Conservation (phyloP, 2,797 vertebrate genomes). For the Chaunax sp. region DNA sequence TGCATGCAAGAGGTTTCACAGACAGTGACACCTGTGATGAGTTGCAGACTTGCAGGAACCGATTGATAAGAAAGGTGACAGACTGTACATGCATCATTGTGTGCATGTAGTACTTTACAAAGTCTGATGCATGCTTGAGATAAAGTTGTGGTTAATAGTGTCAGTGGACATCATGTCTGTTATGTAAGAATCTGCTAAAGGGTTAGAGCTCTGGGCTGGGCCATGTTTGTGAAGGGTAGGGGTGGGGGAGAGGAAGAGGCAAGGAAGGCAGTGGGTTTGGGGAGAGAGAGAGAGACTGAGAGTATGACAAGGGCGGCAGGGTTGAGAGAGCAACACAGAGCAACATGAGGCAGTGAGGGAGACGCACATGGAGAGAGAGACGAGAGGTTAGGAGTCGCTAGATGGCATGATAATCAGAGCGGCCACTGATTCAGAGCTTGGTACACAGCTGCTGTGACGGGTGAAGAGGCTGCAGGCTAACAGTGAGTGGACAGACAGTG, state of each 20-base stretch:
- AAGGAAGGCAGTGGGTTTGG: slow-evolving; percentile 25
- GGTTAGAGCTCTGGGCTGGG: slow-evolving; percentile 70
- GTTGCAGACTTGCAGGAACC: slow-evolving; percentile 6
- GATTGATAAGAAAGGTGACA: slow-evolving; percentile 4
- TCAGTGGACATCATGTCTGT: slow-evolving; percentile 57
- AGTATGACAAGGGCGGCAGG: slow-evolving; percentile 24
- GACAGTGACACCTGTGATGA: slow-evolving; percentile 6
- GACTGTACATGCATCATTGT: not conserved
- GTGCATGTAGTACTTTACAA: not conserved
- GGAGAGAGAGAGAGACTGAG: slow-evolving; percentile 21
- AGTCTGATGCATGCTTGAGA: slow-evolving; percentile 15
- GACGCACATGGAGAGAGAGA: slow-evolving; percentile 30
- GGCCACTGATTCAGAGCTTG: slow-evolving; percentile 56
- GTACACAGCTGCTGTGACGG: slow-evolving; percentile 67
- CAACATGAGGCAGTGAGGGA: slow-evolving; percentile 38
- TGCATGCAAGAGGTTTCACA: slow-evolving; percentile 9
- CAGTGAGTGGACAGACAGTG: slow-evolving; percentile 42
- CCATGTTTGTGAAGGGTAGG: slow-evolving; percentile 51
- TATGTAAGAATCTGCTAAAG: slow-evolving; percentile 71
- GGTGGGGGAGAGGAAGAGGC: slow-evolving; percentile 10
- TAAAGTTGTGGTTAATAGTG: slow-evolving; percentile 38
- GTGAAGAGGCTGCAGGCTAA: slow-evolving; percentile 55
- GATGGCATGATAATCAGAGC: slow-evolving; percentile 64
- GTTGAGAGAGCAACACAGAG: slow-evolving; percentile 43
- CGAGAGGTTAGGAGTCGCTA: slow-evolving; percentile 46